Evolutionary conservation across 2,113 vertebrate genomes (phyloP).

Genomic region (Ctenodactylus gundi): DNA sequence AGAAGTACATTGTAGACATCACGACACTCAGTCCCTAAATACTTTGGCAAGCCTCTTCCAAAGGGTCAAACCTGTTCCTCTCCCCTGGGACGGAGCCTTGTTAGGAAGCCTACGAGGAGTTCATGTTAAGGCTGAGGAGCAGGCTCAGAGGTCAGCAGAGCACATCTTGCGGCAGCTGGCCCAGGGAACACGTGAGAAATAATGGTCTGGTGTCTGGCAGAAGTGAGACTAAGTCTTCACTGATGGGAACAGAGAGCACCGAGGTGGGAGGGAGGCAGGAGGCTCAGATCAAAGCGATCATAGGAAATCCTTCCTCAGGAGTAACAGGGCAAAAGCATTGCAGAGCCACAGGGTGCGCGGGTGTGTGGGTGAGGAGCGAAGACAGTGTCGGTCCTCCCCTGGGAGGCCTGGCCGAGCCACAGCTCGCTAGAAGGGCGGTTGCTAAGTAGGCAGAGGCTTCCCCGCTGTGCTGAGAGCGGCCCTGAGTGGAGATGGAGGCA

Average conservation of each 20-base stretch:
- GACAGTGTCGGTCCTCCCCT: background rate
- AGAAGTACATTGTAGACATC: background rate
- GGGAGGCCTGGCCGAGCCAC: background rate
- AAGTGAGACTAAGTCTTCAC: background rate
- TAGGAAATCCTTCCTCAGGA: background rate
- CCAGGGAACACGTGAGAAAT: background rate
- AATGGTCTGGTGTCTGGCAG: background rate
- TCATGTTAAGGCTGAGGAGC: background rate
- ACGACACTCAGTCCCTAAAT: background rate
- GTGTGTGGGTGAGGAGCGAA: background rate
- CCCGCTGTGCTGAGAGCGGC: background rate
- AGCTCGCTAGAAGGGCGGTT: background rate
- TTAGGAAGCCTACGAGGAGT: too few relatives aligned
- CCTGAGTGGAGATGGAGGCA: background rate
- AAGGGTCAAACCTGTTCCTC: background rate
- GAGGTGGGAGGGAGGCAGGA: background rate
- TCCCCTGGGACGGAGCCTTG: rapidly evolving
- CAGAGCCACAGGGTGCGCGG: background rate
- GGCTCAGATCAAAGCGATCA: background rate
- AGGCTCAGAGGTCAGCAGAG: background rate
- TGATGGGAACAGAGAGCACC: rapidly evolving
- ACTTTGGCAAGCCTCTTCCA: background rate
- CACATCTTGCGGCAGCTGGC: background rate
- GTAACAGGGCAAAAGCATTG: background rate
- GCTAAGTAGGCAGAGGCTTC: background rate